These are phyloP conservation scores for Saimiri boliviensis DNA, from an alignment of 2,113 vertebrate species.

Conservation along the genomic window DNA sequence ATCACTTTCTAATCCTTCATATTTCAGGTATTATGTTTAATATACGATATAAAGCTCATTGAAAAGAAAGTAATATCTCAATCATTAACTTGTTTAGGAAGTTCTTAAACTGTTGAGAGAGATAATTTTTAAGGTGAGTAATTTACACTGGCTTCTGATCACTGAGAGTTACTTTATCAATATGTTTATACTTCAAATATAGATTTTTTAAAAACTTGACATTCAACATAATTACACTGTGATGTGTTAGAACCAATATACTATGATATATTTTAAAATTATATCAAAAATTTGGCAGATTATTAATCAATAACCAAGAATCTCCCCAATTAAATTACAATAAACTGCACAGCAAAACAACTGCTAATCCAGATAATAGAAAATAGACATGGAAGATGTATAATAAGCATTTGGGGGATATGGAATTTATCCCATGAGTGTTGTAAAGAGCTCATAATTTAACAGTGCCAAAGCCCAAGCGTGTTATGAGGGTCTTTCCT, in stretches of 20 bases:
- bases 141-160: not conserved
- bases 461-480: slow-evolving; percentile 84
- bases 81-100: slow-evolving; percentile 4
- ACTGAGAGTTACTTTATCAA: not conserved
- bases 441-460: slow-evolving; percentile 83
- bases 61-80: not conserved
- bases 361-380: slow-evolving; percentile 83
- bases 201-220: not conserved
- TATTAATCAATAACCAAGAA: slow-evolving; percentile 81
- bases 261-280: slow-evolving; percentile 66
- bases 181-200: not conserved
- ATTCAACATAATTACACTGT: slow-evolving; percentile 42
- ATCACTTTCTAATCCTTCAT: not conserved
- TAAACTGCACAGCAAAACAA: slow-evolving; percentile 82
- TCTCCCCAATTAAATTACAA: slow-evolving; percentile 81
- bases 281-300: slow-evolving; percentile 78
- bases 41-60: not conserved
- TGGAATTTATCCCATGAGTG: slow-evolving; percentile 83
- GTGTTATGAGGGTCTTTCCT: slow-evolving; percentile 84
- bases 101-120: not conserved
- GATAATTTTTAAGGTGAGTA: not conserved
- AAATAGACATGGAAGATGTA: slow-evolving; percentile 83
- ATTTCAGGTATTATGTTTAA: not conserved
- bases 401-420: slow-evolving; percentile 82
- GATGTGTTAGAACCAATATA: slow-evolving; percentile 60